Conservation (phyloP, 2,113 vertebrate genomes). For the Aythya baeri region DNA sequence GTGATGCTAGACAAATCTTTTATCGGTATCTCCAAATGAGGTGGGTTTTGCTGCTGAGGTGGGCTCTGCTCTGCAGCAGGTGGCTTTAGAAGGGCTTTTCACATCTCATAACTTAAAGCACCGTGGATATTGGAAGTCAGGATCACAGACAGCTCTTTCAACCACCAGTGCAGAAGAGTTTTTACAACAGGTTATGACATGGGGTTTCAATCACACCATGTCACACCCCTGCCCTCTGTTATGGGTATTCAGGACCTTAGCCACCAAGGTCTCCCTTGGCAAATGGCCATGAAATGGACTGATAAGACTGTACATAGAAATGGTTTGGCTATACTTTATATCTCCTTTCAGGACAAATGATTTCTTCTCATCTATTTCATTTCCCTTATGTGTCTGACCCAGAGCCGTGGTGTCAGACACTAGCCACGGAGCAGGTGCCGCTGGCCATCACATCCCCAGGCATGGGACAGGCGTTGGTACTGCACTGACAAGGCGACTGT, state of each 20-base stretch:
- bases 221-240: not conserved
- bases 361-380: conserved; percentile 21
- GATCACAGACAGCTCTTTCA: not conserved
- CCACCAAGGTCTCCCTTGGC: not conserved
- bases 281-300: not conserved
- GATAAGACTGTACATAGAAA: conserved; percentile 12
- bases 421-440: not conserved
- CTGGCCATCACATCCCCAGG: not conserved
- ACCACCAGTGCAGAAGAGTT: not conserved
- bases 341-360: not conserved
- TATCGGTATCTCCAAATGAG: not conserved
- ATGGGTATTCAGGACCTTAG: not conserved
- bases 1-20: not conserved
- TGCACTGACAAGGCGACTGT: not conserved
- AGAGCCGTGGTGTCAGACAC: not conserved
- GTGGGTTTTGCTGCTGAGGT: not conserved
- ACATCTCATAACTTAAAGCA: not conserved
- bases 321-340: not conserved
- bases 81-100: not conserved
- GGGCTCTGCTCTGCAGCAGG: not conserved
- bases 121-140: not conserved
- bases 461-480: not conserved
- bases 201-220: not conserved
- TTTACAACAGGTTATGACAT: not conserved
- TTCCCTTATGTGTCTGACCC: not conserved